phyloP scores from a whole-genome alignment of 2,113 vertebrate species.

The Caranx melampygus region DNA sequence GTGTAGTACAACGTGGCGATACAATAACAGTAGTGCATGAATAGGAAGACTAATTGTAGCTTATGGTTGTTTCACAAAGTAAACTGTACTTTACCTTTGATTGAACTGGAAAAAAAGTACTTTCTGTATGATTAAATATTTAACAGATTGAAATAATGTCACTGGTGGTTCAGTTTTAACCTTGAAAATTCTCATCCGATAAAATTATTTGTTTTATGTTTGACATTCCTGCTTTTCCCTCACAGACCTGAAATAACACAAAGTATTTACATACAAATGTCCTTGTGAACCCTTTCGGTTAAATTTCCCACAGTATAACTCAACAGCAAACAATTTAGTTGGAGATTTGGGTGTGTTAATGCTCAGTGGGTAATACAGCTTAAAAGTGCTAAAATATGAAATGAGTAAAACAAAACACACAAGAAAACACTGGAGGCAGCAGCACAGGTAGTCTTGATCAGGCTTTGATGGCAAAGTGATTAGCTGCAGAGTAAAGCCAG shows the following conservation, averaged over 20 bases:
- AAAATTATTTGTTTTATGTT: not conserved
- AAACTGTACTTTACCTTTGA: constrained; percentile 18
- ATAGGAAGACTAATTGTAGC: constrained; percentile 13
- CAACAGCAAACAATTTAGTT: too few relatives aligned
- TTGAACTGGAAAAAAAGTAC: not conserved
- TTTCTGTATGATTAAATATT: constrained; percentile 13
- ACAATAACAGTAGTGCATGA: not conserved
- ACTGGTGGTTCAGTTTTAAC: not conserved
- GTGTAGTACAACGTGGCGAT: not conserved
- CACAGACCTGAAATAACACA: not conserved
- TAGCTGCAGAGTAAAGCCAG: too few relatives aligned
- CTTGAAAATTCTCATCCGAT: not conserved
- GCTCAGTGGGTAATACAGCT: too few relatives aligned
- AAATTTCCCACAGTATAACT: too few relatives aligned
- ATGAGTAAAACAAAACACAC: too few relatives aligned
- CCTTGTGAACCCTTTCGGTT: too few relatives aligned
- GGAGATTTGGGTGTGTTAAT: too few relatives aligned
- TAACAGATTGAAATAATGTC: constrained; percentile 5
- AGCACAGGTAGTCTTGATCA: too few relatives aligned
- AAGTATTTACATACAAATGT: not conserved
- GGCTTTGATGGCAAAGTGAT: too few relatives aligned
- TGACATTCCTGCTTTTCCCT: not conserved
- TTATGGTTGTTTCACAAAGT: constrained; percentile 3
- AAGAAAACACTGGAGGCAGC: too few relatives aligned
- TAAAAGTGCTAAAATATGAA: too few relatives aligned